These are phyloP conservation scores for Tenebrio molitor DNA, from an alignment of 1,140 invertebrate species.

Conservation along the genomic window DNA sequence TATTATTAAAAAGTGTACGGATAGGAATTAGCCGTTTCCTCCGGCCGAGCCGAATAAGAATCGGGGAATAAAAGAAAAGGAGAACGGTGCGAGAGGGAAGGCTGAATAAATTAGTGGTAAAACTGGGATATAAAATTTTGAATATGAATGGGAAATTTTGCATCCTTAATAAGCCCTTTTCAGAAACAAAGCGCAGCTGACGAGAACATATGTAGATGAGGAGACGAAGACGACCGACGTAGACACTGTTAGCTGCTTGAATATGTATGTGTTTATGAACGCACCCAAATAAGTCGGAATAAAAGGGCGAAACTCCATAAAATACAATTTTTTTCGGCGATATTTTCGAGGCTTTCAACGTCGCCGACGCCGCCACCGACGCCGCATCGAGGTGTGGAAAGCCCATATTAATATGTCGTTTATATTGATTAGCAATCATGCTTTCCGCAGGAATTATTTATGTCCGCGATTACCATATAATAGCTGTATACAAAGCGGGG, in stretches of 20 bases:
- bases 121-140: slow-evolving; percentile 87
- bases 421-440: slow-evolving; percentile 64
- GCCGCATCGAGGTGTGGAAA: slow-evolving; percentile 59
- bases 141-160: slow-evolving; percentile 90
- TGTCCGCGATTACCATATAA: slow-evolving; percentile 55
- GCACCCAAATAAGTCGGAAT: slow-evolving; percentile 25
- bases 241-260: slow-evolving; percentile 42
- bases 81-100: slow-evolving; percentile 63
- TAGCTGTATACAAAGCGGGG: slow-evolving; percentile 44
- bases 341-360: too few species aligned
- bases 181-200: slow-evolving; percentile 75
- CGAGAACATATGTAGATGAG: slow-evolving; percentile 78
- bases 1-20: slow-evolving; percentile 63
- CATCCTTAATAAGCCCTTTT: slow-evolving; percentile 81
- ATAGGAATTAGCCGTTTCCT: slow-evolving; percentile 63
- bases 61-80: slow-evolving; percentile 60
- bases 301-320: slow-evolving; percentile 1
- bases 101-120: slow-evolving; percentile 77
- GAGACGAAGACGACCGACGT: slow-evolving; percentile 55
- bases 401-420: slow-evolving; percentile 62
- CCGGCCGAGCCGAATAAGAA: slow-evolving; percentile 44
- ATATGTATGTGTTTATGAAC: slow-evolving; percentile 47
- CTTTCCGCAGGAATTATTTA: slow-evolving; percentile 49
- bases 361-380: too few species aligned
- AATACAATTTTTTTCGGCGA: not conserved